Percentiles rank a stretch among this genome's conserved stretches.
These are phyloP conservation scores for Byasa hedistus DNA, from an alignment of 2,888 invertebrate species.

Conservation along the genomic window DNA sequence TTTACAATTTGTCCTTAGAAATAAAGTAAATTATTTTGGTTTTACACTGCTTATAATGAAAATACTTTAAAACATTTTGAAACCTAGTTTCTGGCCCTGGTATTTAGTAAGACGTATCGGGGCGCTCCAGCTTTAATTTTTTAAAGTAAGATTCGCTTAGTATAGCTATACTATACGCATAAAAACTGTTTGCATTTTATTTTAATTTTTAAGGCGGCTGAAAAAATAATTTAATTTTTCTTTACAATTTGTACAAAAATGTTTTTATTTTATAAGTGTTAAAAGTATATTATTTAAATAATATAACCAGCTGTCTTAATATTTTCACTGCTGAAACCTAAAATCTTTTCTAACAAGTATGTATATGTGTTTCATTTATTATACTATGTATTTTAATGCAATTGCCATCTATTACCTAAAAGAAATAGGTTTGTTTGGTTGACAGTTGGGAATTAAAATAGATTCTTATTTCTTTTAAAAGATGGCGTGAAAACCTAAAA, in stretches of 20 bases:
- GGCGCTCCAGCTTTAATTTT: too few species aligned
- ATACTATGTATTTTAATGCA: not conserved
- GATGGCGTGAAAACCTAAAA: not conserved
- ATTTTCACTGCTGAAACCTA: too few species aligned
- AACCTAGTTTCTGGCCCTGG: too few species aligned
- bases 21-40: too few species aligned
- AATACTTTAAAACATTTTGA: too few species aligned
- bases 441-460: not conserved
- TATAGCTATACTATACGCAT: slow-evolving; percentile 21
- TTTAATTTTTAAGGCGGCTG: slow-evolving; percentile 12
- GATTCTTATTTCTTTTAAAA: not conserved
- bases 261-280: not conserved
- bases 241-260: slow-evolving; percentile 12
- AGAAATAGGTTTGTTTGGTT: not conserved
- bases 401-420: not conserved
- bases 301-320: not conserved
- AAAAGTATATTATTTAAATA: not conserved
- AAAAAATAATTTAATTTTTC: not conserved
- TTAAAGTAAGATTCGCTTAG: not conserved
- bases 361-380: not conserved
- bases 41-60: too few species aligned
- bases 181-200: slow-evolving; percentile 15
- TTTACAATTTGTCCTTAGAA: too few species aligned
- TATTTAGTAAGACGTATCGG: too few species aligned
- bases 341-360: not conserved